These are phyloP conservation scores for Apamea anceps DNA, from an alignment of 2,888 invertebrate species.

Conservation along the genomic window DNA sequence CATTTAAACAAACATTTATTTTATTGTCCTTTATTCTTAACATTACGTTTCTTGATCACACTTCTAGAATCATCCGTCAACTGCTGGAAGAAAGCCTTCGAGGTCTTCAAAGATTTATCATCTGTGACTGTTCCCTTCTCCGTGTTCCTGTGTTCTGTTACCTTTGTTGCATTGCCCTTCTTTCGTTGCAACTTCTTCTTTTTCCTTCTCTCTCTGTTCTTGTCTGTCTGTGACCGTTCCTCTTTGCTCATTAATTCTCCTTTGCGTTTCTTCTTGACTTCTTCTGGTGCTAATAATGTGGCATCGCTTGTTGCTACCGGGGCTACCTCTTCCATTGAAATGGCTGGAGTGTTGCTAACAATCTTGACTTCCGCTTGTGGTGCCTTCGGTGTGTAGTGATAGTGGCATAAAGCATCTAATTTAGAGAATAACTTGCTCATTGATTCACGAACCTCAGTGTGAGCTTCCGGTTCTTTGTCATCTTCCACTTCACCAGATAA, in stretches of 20 bases:
- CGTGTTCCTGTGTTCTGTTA: constrained; percentile 88
- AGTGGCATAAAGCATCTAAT: constrained; percentile 97
- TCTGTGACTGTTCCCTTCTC: constrained; percentile 90
- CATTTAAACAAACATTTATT: constrained; percentile 52
- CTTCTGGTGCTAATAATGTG: constrained; percentile 97
- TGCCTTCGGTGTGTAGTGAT: constrained; percentile 97
- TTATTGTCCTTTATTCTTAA: constrained; percentile 81
- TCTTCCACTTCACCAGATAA: constrained; percentile 90
- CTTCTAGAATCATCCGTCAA: constrained; percentile 93
- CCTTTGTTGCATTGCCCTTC: constrained; percentile 84
- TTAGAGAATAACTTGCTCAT: constrained; percentile 95
- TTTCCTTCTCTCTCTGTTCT: constrained; percentile 95
- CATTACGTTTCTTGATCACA: constrained; percentile 82
- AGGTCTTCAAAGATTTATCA: constrained; percentile 91
- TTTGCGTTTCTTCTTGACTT: constrained; percentile 92
- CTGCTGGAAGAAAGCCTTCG: constrained; percentile 95
- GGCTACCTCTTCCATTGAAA: constrained; percentile 98
- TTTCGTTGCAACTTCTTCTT: constrained; percentile 95
- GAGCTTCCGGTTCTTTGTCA: constrained; percentile 93
- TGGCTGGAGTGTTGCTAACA: constrained; percentile 96
- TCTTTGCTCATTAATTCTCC: constrained; percentile 92
- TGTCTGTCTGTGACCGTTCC: constrained; percentile 96
- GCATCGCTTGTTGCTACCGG: constrained; percentile 97
- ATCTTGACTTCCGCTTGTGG: constrained; percentile 97
- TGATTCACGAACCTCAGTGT: constrained; percentile 93